Percentiles rank a stretch among this genome's conserved stretches.
Conservation (phyloP, 2,113 vertebrate genomes). For the Laterallus jamaicensis region DNA sequence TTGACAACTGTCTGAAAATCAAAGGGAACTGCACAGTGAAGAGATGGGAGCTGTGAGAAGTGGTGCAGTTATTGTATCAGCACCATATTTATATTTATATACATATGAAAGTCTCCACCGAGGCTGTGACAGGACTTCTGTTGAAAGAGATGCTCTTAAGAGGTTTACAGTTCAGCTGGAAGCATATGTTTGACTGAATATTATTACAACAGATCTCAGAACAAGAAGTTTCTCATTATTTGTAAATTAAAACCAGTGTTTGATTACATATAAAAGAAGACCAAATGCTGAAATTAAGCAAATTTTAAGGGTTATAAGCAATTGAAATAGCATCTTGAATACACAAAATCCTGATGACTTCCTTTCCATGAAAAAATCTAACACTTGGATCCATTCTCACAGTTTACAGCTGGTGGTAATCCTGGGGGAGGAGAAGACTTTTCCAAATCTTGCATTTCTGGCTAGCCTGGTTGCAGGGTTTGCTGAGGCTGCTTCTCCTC, state of each 20-base stretch:
- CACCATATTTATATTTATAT: not conserved
- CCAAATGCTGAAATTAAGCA: not conserved
- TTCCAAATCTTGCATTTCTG: not conserved
- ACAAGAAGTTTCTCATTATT: not conserved
- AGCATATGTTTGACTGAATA: not conserved
- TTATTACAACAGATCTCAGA: not conserved
- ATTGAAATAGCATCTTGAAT: not conserved
- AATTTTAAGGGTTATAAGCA: not conserved
- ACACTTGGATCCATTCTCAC: not conserved
- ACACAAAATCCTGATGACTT: not conserved
- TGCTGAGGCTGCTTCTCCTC: not conserved
- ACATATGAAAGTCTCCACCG: not conserved
- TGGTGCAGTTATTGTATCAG: not conserved
- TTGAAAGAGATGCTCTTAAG: not conserved
- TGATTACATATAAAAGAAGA: not conserved
- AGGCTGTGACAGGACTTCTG: not conserved
- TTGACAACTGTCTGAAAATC: not conserved
- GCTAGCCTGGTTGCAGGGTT: not conserved
- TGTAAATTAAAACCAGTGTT: not conserved
- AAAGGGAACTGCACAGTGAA: not conserved
- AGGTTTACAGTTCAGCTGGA: not conserved
- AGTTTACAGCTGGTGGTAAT: constrained; percentile 10
- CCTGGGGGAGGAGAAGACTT: not conserved
- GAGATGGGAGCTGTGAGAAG: not conserved
- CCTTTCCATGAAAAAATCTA: not conserved